These are phyloP conservation scores for Neodiprion lecontei DNA, from an alignment of 1,140 invertebrate species.

Conservation along the genomic window DNA sequence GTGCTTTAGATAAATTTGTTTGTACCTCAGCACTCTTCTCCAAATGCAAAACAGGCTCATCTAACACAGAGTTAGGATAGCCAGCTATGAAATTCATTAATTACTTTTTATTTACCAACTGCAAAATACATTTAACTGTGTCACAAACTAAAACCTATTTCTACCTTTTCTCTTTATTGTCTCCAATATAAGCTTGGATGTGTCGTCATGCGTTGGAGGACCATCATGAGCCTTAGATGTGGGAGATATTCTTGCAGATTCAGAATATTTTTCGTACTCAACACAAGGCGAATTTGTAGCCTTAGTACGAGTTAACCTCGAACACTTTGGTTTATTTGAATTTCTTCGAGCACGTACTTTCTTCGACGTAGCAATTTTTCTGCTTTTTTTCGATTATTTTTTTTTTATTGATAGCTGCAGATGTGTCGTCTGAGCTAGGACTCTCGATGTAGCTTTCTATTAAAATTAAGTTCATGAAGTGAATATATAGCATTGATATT, in stretches of 20 bases:
- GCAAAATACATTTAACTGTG: constrained; percentile 1
- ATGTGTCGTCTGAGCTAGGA: background rate
- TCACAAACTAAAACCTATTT: background rate
- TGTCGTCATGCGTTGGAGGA: background rate
- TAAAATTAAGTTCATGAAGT: too few species aligned
- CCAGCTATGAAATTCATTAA: background rate
- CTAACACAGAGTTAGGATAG: background rate
- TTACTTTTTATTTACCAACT: background rate
- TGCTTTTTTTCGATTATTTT: background rate
- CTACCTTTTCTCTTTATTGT: background rate
- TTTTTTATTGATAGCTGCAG: background rate
- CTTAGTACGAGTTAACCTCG: background rate
- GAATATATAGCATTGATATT: too few species aligned
- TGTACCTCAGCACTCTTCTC: background rate
- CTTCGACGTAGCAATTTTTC: background rate
- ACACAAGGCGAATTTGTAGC: background rate
- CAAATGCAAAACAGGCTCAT: background rate
- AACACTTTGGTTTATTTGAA: background rate
- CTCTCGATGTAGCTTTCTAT: background rate
- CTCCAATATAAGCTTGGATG: background rate
- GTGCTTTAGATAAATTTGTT: background rate
- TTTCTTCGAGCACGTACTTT: background rate
- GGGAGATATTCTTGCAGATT: background rate
- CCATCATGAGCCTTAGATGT: background rate
- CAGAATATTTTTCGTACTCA: background rate